phyloP scores from a whole-genome alignment of 2,113 vertebrate genomes.

The Columba janthina region DNA sequence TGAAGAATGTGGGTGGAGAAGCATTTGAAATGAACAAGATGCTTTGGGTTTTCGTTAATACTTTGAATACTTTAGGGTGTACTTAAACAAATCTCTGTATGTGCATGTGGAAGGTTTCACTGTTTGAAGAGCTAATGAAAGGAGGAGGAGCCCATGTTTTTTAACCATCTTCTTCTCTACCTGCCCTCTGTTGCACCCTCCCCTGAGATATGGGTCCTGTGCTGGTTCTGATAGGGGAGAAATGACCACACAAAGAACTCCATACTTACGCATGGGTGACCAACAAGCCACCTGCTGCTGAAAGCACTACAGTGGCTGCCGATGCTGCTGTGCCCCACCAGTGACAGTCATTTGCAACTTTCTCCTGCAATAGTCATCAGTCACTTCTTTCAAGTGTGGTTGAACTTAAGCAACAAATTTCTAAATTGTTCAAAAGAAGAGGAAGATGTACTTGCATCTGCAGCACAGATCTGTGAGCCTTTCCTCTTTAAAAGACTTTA shows the following conservation, averaged over 20 bases:
- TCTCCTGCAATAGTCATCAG: background rate
- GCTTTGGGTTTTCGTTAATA: constrained; percentile 31
- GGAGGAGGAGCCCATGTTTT: background rate
- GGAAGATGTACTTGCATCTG: background rate
- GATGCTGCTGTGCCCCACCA: no score
- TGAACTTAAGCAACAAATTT: background rate
- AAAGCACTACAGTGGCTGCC: background rate
- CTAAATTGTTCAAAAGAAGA: background rate
- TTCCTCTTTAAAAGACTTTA: background rate
- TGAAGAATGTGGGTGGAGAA: constrained; percentile 69
- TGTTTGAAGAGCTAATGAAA: background rate
- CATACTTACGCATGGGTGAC: background rate
- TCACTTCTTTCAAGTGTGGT: background rate
- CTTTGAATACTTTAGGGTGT: constrained; percentile 24
- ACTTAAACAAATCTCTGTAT: background rate
- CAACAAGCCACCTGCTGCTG: background rate
- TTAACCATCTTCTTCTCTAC: background rate
- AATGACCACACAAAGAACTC: background rate
- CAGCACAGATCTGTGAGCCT: background rate
- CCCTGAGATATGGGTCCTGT: background rate
- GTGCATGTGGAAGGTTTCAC: background rate
- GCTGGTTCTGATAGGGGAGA: background rate
- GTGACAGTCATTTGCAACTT: background rate
- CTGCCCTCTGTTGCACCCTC: background rate
- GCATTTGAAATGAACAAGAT: constrained; percentile 60